Conservation (phyloP, 2,888 invertebrate species). For the Druceiella hillmani region DNA sequence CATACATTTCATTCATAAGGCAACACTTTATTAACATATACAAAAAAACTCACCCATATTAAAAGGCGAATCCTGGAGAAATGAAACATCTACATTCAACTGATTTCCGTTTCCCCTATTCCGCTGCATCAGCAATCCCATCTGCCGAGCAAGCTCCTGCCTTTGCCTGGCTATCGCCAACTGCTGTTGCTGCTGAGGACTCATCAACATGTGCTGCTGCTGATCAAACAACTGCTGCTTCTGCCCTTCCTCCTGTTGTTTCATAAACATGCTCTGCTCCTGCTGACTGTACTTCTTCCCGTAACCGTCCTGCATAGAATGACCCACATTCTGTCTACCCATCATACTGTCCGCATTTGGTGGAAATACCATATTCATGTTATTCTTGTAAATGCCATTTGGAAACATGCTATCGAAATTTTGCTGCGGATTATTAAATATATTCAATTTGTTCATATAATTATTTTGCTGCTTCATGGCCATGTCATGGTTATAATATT, state of each 20-base stretch:
- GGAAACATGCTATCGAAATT: too few species aligned
- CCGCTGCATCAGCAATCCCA: slow-evolving; percentile 42
- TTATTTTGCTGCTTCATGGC: too few species aligned
- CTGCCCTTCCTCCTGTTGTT: slow-evolving; percentile 32
- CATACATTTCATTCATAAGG: too few species aligned
- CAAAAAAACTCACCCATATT: slow-evolving; percentile 36
- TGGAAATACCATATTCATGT: too few species aligned
- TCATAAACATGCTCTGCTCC: slow-evolving; percentile 34
- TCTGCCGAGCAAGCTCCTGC: slow-evolving; percentile 43
- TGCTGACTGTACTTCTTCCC: slow-evolving; percentile 37
- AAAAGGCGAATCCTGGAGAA: slow-evolving; percentile 41
- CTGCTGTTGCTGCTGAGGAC: slow-evolving; percentile 29
- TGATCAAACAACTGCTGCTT: slow-evolving; percentile 36
- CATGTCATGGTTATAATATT: too few species aligned
- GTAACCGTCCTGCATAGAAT: slow-evolving; percentile 39
- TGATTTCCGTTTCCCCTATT: slow-evolving; percentile 41
- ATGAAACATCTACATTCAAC: slow-evolving; percentile 44
- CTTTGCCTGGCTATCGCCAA: slow-evolving; percentile 37
- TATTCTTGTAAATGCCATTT: too few species aligned
- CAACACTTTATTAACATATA: background rate
- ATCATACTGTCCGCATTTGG: too few species aligned
- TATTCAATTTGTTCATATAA: too few species aligned
- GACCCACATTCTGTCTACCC: too few species aligned
- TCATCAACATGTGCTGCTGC: slow-evolving; percentile 30
- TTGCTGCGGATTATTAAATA: too few species aligned